phyloP scores from a whole-genome alignment of 2,797 vertebrate species.

The Ammospiza maritima region DNA sequence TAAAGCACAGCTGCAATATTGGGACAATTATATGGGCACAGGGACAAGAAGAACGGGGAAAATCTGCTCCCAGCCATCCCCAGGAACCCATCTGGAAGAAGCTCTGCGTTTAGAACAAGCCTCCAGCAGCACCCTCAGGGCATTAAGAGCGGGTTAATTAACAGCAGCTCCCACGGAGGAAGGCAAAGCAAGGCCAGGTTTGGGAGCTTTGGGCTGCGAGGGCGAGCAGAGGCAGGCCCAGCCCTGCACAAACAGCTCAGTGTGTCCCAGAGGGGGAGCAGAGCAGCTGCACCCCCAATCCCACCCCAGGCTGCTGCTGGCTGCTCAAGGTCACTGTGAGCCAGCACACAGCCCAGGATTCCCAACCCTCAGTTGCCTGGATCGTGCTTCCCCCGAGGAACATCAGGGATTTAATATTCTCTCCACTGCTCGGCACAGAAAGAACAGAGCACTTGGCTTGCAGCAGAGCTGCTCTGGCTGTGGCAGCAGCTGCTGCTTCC shows the following conservation, averaged over 20 bases:
- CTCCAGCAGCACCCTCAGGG: not conserved
- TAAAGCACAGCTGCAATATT: not conserved
- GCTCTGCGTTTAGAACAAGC: not conserved
- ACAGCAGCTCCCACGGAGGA: accelerated
- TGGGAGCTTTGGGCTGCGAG: not conserved
- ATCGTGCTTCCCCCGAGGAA: not conserved
- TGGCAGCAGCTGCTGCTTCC: not conserved
- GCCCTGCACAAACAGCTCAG: not conserved
- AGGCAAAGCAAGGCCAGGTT: not conserved
- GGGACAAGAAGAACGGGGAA: not conserved
- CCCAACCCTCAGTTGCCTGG: not conserved
- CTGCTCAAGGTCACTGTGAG: not conserved
- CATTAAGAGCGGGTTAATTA: not conserved
- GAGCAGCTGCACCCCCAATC: not conserved
- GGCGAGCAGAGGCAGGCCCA: not conserved
- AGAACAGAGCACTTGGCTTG: not conserved
- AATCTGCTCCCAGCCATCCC: not conserved
- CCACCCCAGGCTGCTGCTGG: not conserved
- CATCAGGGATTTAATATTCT: conserved; percentile 16
- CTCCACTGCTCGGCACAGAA: not conserved
- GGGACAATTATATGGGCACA: not conserved
- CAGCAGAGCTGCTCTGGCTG: not conserved
- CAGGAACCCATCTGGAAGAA: not conserved
- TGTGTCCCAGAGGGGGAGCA: accelerated
- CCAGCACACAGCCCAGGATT: not conserved